Percentiles rank a stretch among this genome's conserved stretches.
These are phyloP conservation scores for Artibeus lituratus DNA, from an alignment of 2,797 vertebrate species.

Conservation along the genomic window DNA sequence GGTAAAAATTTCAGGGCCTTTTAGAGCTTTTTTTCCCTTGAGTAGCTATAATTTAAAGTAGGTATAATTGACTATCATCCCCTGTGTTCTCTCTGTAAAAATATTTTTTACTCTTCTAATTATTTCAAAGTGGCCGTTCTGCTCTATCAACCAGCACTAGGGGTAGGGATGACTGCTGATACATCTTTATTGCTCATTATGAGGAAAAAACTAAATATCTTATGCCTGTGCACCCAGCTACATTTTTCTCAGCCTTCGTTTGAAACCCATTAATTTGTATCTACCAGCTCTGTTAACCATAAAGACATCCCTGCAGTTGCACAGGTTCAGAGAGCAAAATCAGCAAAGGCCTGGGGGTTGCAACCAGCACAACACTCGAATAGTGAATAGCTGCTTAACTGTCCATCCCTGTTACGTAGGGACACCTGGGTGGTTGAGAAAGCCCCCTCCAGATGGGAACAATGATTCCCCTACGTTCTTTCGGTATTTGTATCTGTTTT, in stretches of 20 bases:
- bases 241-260: neutral
- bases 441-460: neutral
- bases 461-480: neutral
- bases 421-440: neutral
- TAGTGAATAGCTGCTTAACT: neutral
- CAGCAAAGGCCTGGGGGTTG: neutral
- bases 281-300: neutral
- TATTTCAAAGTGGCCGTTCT: neutral
- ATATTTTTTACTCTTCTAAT: neutral
- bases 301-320: neutral
- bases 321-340: neutral
- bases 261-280: neutral
- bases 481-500: neutral
- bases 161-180: neutral
- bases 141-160: neutral
- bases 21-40: neutral
- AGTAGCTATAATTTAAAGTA: neutral
- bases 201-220: neutral
- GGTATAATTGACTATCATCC: neutral
- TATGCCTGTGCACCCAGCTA: neutral
- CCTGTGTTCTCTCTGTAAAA: neutral
- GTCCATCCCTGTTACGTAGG: rapidly evolving
- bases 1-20: neutral
- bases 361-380: rapidly evolving
- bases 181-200: neutral